These are phyloP conservation scores for Phycodurus eques DNA, from an alignment of 2,113 vertebrate genomes.

Conservation along the genomic window DNA sequence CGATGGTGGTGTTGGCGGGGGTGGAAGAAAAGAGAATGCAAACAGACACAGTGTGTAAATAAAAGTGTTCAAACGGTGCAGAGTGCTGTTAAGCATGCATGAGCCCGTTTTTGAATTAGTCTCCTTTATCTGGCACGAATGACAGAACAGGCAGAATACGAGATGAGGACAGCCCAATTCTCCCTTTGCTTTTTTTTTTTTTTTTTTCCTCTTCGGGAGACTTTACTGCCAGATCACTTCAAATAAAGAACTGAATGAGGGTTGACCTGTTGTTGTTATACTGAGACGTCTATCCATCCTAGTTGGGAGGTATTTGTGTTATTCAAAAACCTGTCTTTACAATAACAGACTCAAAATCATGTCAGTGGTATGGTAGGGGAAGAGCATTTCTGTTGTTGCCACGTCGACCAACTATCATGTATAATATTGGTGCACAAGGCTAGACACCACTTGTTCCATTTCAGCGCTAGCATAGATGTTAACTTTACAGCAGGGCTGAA, in stretches of 20 bases:
- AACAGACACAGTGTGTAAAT: constrained; percentile 54
- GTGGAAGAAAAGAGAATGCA: constrained; percentile 13
- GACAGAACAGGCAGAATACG: constrained; percentile 50
- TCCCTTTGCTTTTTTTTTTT: constrained; percentile 39
- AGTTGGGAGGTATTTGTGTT: neutral
- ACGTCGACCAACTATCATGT: too few species aligned
- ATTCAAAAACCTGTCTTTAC: neutral
- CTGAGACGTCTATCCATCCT: neutral
- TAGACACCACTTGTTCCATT: too few species aligned
- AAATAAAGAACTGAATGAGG: neutral
- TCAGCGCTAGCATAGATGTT: too few species aligned
- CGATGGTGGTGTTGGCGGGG: constrained; percentile 18
- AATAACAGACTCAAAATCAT: neutral
- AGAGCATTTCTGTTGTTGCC: too few species aligned
- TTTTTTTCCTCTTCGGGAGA: constrained; percentile 10
- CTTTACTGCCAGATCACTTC: neutral
- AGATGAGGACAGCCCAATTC: constrained; percentile 53
- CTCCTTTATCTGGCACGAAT: constrained; percentile 62
- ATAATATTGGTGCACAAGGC: too few species aligned
- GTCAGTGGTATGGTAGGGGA: too few species aligned
- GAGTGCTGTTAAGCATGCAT: constrained; percentile 60
- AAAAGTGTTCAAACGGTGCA: constrained; percentile 56
- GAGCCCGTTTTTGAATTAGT: constrained; percentile 64
- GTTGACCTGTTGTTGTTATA: constrained; percentile 23
- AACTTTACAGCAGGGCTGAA: too few species aligned